Base-by-base conservation (phyloP, 2,797 vertebrate species). In the Harpagifer antarcticus region DNA sequence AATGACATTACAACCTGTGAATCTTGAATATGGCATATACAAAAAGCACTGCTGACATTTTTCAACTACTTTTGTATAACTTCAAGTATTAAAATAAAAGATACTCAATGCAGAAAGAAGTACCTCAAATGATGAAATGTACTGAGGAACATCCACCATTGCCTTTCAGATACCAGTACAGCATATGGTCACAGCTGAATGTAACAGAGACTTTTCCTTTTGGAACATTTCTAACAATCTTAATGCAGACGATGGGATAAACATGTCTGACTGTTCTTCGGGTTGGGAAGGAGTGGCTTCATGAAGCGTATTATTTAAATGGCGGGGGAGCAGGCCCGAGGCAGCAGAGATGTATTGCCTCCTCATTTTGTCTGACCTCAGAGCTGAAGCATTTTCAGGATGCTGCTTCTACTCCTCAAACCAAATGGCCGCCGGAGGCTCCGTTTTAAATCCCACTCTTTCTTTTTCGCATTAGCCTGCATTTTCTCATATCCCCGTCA, bases 351-450 rank as follows among this genome's bases (percentile, higher is more conserved):
- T 86, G 84, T 86, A 87, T 76, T 71, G 49, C 72, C 66, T 79
- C 72, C 76, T 81, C 86, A 86, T 91, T 93, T 85, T 23, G 68
- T 83, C 70, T 86, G 88, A 88, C 82, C 85, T 82, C 78, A 68
- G 59, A 3, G 16, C 57, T 64, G 16, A 76, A 79, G 73, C 48
- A 69, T 56, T 76, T 83, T 68, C 62, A 55, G n/a, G 67, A 81
- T 15, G 56, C 79, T 3, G 23, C 78, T 66, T 76, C 76, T 56
- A 59, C 74, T 75, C 71, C 59, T 81, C 61, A 50, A 62, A 79
- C 74, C 76, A 86, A 74, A 75, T 72, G 82, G 69, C 82, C 60
- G 83, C 85, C 73, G 0, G 17, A 65, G 82, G 82, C 79, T 17
- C 59, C 13, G 20, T 61, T 61, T 77, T 52, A 80, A 88, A 84